A percentile compares a stretch with the other conserved stretches of the same genome.
These are phyloP conservation scores for Piscicola geometra DNA, from an alignment of 2,888 invertebrate species.

Conservation along the genomic window DNA sequence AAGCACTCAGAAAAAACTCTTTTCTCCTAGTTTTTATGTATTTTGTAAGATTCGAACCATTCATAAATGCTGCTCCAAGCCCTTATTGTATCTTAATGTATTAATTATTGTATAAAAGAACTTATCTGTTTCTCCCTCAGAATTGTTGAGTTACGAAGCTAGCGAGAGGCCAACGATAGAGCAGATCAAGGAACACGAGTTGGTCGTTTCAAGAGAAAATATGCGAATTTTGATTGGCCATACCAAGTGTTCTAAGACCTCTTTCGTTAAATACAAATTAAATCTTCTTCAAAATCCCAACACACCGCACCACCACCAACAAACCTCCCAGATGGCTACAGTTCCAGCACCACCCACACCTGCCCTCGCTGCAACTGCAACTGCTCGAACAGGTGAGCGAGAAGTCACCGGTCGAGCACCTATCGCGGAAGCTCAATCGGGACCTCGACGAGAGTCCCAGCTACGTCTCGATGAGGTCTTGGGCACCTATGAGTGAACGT, in stretches of 20 bases:
- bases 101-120: background rate
- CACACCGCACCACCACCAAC: background rate
- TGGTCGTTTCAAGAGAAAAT: background rate
- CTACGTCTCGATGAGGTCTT: too few relatives aligned
- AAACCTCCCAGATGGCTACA: background rate
- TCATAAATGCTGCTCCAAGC: too few relatives aligned
- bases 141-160: constrained; percentile 17
- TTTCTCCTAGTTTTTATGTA: too few relatives aligned
- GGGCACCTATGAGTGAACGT: too few relatives aligned
- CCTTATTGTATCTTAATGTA: too few relatives aligned
- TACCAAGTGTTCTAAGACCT: too few relatives aligned
- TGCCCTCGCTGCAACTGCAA: background rate
- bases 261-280: too few relatives aligned
- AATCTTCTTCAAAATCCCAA: too few relatives aligned
- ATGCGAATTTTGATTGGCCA: too few relatives aligned
- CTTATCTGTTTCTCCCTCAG: background rate
- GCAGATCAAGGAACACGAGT: constrained; percentile 12
- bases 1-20: too few relatives aligned
- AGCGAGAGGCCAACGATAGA: constrained; percentile 12
- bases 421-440: background rate
- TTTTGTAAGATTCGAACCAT: too few relatives aligned
- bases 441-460: background rate
- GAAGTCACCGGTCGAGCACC: background rate
- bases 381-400: background rate
- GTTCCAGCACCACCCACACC: background rate